A percentile compares a stretch with the other conserved stretches of the same genome.
phyloP scores from a whole-genome alignment of 2,888 invertebrate species.

The Plagodis dolabraria region DNA sequence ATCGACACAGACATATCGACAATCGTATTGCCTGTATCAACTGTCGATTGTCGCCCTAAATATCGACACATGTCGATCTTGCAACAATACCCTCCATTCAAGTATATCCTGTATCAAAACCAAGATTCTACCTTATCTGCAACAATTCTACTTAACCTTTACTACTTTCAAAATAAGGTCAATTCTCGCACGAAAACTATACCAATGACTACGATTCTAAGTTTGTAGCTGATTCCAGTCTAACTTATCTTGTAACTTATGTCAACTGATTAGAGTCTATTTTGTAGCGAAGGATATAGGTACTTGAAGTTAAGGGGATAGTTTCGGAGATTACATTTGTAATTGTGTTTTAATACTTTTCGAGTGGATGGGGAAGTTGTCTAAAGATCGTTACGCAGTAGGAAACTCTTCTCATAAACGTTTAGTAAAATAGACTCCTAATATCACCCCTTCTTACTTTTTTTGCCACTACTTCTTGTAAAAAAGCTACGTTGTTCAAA shows the following conservation, averaged over 20 bases:
- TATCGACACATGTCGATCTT: conserved; percentile 76
- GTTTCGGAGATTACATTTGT: conserved; percentile 71
- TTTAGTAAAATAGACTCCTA: not conserved
- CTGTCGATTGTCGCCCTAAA: conserved; percentile 54
- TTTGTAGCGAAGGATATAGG: conserved; percentile 49
- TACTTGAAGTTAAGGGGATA: conserved; percentile 74
- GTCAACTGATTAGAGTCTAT: conserved; percentile 23
- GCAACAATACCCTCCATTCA: conserved; percentile 60
- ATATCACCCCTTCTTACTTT: not conserved
- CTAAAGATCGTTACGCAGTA: conserved; percentile 25
- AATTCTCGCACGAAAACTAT: conserved; percentile 36
- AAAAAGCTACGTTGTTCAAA: too few relatives aligned
- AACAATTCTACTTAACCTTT: conserved; percentile 33
- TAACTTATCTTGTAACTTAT: conserved; percentile 28
- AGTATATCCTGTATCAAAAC: conserved; percentile 65
- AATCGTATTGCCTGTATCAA: conserved; percentile 46
- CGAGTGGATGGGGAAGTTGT: conserved; percentile 51
- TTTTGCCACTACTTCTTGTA: too few relatives aligned
- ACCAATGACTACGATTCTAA: conserved; percentile 21
- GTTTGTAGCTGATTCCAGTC: conserved; percentile 20
- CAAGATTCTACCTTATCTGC: conserved; percentile 30
- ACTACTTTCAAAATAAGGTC: conserved; percentile 33
- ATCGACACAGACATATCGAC: conserved; percentile 33
- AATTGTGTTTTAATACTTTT: conserved; percentile 74
- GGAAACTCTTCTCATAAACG: conserved; percentile 3